phyloP scores from a whole-genome alignment of 2,113 vertebrate genomes.

The Corythornis vintsioides region DNA sequence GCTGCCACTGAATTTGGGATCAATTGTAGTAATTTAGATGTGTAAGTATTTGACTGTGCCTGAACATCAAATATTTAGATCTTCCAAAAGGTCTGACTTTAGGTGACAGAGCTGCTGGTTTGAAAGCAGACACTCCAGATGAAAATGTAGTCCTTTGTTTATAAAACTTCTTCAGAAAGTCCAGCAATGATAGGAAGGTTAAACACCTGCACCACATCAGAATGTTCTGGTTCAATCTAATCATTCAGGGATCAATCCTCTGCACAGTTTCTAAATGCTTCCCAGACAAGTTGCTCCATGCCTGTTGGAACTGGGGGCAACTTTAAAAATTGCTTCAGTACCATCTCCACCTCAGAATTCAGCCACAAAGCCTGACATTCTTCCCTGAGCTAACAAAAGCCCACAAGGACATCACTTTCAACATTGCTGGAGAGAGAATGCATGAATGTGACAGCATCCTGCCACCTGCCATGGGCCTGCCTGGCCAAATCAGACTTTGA shows the following conservation, averaged over 20 bases:
- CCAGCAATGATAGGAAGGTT: neutral
- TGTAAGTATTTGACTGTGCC: neutral
- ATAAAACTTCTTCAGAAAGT: neutral
- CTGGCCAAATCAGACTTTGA: neutral
- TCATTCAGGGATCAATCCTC: neutral
- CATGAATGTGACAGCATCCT: neutral
- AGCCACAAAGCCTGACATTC: neutral
- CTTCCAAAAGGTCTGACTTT: neutral
- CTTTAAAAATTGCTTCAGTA: neutral
- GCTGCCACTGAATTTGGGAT: neutral
- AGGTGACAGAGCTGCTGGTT: neutral
- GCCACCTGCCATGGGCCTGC: neutral
- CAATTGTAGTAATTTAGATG: neutral
- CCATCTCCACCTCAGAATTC: neutral
- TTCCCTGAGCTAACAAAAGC: neutral
- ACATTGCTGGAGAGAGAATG: neutral
- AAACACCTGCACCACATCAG: neutral
- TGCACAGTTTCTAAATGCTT: neutral
- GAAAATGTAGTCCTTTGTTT: neutral
- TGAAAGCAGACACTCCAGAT: neutral
- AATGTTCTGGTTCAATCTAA: neutral
- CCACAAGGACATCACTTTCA: neutral
- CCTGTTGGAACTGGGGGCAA: neutral
- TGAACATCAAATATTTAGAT: neutral
- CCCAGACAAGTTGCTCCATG: neutral